Base-by-base conservation (phyloP, 2,797 vertebrate species). In the Lagodon rhomboides region DNA sequence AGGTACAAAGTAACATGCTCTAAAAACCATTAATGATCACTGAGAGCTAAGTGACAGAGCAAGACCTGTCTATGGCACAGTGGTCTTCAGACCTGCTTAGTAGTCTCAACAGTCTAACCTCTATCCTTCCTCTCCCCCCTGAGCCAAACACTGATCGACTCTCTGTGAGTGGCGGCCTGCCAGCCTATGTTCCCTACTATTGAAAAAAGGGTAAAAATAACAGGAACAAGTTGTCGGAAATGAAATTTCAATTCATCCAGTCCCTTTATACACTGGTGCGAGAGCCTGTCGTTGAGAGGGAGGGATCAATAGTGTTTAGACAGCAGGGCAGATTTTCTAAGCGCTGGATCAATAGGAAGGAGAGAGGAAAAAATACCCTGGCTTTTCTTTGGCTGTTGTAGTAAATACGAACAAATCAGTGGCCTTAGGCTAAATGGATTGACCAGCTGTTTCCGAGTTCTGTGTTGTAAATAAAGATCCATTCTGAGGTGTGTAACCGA, bases 301-400 rank as follows among this genome's bases (percentile, higher is more conserved):
- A 92, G 90, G 93, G 95, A 97, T 97, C 97, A 97, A 97, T 97
- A 97, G 95, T 96, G 96, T 97, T 98, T 97, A 98, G 96, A 97
- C 96, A 97, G 96, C 96, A 93, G 94, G 96, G 96, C 95, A 96
- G 96, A 96, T 95, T 96, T 97, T 97, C 95, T 97, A 97, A 97
- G 96, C 95, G 95, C 92, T 81, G 94, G 95, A 97, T 97, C 96
- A 96, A 97, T 97, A 97, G 95, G 92, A 93, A 95, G 87, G 93
- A 95, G 94, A 96, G 95, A 94, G 93, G 94, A 95, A 95, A 96
- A 96, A 94, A 93, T 92, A 94, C 94, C 95, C 92, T 82, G 93
- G 95, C 94, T 95, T 96, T 96, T 96, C 95, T 95, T 95, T 92
- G 93, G 93, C 94, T 93, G 93, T 95, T 96, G 94, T 91, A 95